phyloP scores from a whole-genome alignment of 1,140 invertebrate species.

The Pachypeltis micranthus region DNA sequence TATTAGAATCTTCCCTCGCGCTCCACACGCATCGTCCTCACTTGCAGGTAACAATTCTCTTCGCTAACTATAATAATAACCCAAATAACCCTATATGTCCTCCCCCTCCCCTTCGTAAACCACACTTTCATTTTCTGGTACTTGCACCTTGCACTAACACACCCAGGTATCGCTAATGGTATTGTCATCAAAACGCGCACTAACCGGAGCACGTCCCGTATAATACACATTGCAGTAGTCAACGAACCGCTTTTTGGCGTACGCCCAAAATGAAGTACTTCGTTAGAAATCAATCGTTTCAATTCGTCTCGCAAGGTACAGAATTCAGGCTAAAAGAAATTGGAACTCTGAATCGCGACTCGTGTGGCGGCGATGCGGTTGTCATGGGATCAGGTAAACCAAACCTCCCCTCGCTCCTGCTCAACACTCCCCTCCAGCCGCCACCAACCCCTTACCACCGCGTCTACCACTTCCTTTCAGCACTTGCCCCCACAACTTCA shows the following conservation, averaged over 20 bases:
- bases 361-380: neutral
- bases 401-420: neutral
- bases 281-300: neutral
- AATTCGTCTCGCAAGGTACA: neutral
- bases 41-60: neutral
- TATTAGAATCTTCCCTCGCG: neutral
- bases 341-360: neutral
- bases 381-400: neutral
- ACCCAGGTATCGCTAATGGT: neutral
- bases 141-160: neutral
- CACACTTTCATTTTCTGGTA: neutral
- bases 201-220: no score
- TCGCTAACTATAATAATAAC: no score
- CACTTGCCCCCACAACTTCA: no score
- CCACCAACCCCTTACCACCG: no score
- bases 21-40: constrained; percentile 1
- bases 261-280: no score
- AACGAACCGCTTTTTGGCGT: no score
- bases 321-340: neutral
- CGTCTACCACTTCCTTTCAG: no score
- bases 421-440: no score
- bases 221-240: no score
- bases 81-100: neutral
- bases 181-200: no score
- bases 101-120: neutral